Conservation (phyloP, 1,140 invertebrate genomes). For the Babylonia areolata region DNA sequence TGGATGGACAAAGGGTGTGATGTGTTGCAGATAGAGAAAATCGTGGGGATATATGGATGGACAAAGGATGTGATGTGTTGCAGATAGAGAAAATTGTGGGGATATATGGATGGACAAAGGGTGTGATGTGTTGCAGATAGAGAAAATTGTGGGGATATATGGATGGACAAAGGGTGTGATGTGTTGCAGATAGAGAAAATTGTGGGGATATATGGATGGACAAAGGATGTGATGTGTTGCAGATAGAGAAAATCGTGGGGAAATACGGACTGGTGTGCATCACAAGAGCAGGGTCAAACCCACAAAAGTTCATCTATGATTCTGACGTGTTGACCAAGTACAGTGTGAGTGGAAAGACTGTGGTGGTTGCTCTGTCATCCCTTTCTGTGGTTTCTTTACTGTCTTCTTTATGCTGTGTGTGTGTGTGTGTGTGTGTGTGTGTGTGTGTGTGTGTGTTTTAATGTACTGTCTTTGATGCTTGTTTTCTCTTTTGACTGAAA, state of each 20-base stretch:
- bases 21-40: no score
- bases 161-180: neutral
- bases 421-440: no score
- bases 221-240: constrained; percentile 73
- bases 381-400: neutral
- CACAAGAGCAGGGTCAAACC: constrained; percentile 89
- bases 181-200: constrained; percentile 90
- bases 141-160: no score
- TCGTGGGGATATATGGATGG: no score
- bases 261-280: constrained; percentile 96
- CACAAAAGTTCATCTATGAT: constrained; percentile 93
- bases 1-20: no score
- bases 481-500: no score
- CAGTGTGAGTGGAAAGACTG: constrained; percentile 81
- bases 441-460: no score
- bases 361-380: neutral
- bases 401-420: neutral
- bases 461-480: constrained; percentile 72
- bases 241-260: constrained; percentile 92
- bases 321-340: constrained; percentile 91
- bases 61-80: no score
- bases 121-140: no score
- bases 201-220: constrained; percentile 89
- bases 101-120: no score
- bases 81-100: no score